Evolutionary conservation across 2,797 vertebrate genomes (phyloP).

Genomic region (Helarctos malayanus): DNA sequence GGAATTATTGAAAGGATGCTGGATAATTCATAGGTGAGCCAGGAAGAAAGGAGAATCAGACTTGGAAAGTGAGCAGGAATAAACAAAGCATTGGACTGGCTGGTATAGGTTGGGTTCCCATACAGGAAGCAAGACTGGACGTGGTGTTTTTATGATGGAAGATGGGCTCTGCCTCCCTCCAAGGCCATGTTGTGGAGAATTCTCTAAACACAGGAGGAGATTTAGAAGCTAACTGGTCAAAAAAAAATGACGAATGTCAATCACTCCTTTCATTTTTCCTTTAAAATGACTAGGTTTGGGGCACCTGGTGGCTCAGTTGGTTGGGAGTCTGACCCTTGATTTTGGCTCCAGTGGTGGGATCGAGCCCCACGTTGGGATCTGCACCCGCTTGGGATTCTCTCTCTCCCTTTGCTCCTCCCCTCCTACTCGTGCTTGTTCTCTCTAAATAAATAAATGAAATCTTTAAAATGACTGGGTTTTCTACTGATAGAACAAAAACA

Average conservation of each 20-base stretch:
- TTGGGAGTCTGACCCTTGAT: not conserved
- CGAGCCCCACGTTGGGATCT: not conserved
- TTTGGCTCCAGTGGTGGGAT: not conserved
- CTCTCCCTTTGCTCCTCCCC: not conserved
- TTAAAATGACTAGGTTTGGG: conserved; percentile 22
- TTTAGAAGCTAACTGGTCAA: not conserved
- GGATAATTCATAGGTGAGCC: not conserved
- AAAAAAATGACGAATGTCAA: not conserved
- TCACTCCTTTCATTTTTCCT: not conserved
- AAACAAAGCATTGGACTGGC: not conserved
- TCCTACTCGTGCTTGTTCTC: not conserved
- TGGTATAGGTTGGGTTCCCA: not conserved
- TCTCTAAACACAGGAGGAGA: not conserved
- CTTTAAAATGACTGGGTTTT: conserved; percentile 43
- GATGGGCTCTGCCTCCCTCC: not conserved
- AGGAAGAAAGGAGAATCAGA: not conserved
- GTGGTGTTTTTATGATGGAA: not conserved
- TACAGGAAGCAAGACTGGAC: not conserved
- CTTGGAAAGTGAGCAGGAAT: not conserved
- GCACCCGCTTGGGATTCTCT: not conserved
- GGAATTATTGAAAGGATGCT: not conserved
- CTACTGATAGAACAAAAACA: conserved; percentile 14
- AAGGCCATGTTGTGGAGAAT: not conserved
- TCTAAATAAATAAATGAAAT: not conserved
- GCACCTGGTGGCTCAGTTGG: not conserved